A percentile compares a stretch with the other conserved stretches of the same genome.
phyloP scores from a whole-genome alignment of 2,113 vertebrate species.

The Charina bottae region DNA sequence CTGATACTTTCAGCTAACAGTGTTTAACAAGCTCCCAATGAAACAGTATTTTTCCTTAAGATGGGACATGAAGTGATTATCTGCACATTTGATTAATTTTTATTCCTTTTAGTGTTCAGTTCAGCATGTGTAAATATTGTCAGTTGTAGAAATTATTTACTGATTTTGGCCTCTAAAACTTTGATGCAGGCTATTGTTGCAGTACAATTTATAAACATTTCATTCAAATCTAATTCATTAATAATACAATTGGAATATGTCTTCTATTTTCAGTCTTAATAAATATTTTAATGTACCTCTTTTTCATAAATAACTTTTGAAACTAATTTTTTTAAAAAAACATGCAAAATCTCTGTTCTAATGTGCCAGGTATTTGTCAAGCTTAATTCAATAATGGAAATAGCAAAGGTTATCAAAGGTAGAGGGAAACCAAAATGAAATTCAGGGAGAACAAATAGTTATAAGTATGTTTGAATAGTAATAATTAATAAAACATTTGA shows the following conservation, averaged over 20 bases:
- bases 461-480: not conserved
- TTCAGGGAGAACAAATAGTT: not conserved
- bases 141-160: not conserved
- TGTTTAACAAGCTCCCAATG: not conserved
- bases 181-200: slow-evolving; percentile 24
- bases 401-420: not conserved
- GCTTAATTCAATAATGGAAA: not conserved
- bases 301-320: slow-evolving; percentile 7
- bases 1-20: slow-evolving; percentile 29
- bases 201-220: not conserved
- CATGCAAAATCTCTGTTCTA: not conserved
- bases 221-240: slow-evolving; percentile 12
- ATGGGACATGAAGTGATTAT: slow-evolving; percentile 14
- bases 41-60: not conserved
- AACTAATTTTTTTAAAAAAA: not conserved
- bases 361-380: not conserved
- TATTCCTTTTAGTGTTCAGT: not conserved
- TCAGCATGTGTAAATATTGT: slow-evolving; percentile 22
- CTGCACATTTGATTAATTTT: slow-evolving; percentile 20
- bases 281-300: not conserved
- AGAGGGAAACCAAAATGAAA: not conserved
- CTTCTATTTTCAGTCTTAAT: not conserved
- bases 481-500: not conserved
- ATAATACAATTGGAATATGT: slow-evolving; percentile 11
- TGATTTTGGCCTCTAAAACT: slow-evolving; percentile 39